Conservation (phyloP, 1,140 invertebrate species). For the Hestina assimilis region DNA sequence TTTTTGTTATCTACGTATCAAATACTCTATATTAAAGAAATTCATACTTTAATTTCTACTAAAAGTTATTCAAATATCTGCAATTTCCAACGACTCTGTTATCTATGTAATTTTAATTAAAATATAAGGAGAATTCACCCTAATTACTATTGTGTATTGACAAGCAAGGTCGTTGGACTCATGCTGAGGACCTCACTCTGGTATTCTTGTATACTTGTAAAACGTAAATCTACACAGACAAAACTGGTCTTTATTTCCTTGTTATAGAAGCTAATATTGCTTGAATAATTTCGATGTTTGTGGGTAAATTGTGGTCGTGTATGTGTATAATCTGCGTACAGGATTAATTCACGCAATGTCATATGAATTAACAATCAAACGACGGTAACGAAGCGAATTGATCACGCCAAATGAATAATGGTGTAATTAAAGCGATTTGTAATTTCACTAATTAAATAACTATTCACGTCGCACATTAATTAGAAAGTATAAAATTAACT, state of each 20-base stretch:
- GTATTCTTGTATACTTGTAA: not conserved
- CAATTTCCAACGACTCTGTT: conserved; percentile 6
- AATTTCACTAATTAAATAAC: not conserved
- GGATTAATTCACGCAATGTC: conserved; percentile 32
- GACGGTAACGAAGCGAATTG: conserved; percentile 15
- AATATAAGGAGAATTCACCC: conserved; percentile 24
- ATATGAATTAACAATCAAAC: conserved; percentile 27
- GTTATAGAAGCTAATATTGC: not conserved
- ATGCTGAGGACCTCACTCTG: not conserved
- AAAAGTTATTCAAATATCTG: not conserved
- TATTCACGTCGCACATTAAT: not conserved
- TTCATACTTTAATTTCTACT: too few relatives aligned
- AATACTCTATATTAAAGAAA: too few relatives aligned
- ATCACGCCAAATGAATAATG: conserved; percentile 25
- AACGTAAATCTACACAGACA: not conserved
- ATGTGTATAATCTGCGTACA: conserved; percentile 8
- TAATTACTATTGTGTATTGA: conserved; percentile 29
- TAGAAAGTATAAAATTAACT: too few relatives aligned
- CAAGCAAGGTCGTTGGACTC: conserved; percentile 24
- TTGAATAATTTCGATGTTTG: too few relatives aligned
- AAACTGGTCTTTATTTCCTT: not conserved
- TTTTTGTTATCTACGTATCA: too few relatives aligned
- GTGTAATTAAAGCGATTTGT: conserved; percentile 3
- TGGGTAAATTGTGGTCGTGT: too few relatives aligned
- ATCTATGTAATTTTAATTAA: conserved; percentile 11